Evolutionary conservation across 2,797 vertebrate species (phyloP).

Genomic region (Microctenopoma lineatum): DNA sequence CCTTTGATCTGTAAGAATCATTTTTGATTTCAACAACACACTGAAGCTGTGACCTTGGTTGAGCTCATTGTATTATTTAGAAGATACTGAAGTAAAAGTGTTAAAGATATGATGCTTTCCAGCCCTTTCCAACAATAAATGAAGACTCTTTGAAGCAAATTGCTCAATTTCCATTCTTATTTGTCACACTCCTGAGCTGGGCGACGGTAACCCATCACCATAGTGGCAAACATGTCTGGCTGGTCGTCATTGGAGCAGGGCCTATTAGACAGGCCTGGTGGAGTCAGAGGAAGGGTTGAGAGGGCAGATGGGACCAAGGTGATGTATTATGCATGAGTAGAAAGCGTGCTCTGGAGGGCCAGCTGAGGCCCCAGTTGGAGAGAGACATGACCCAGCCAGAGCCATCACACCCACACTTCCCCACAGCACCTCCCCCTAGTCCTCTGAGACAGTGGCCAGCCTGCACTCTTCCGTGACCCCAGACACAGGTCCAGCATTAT

Average conservation of each 20-base stretch:
- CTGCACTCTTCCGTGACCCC: constrained; percentile 59
- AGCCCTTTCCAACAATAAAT: constrained; percentile 33
- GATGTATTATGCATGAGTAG: constrained; percentile 77
- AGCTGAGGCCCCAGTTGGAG: constrained; percentile 70
- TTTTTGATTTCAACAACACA: constrained; percentile 30
- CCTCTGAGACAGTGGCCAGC: constrained; percentile 50
- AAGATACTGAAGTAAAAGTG: constrained; percentile 18
- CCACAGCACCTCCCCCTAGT: constrained; percentile 32
- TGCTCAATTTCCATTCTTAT: constrained; percentile 64
- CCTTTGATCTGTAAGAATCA: constrained; percentile 36
- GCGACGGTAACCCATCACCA: constrained; percentile 49
- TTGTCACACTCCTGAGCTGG: constrained; percentile 58
- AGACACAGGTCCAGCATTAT: constrained; percentile 47
- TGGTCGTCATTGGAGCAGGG: constrained; percentile 42
- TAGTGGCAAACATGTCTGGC: constrained; percentile 28
- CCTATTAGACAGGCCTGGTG: constrained; percentile 52
- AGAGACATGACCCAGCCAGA: constrained; percentile 69
- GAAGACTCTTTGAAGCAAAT: constrained; percentile 65
- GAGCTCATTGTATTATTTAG: constrained; percentile 22
- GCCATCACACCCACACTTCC: constrained; percentile 52
- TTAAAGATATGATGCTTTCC: constrained; percentile 6
- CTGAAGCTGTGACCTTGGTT: constrained; percentile 13
- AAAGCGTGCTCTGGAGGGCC: constrained; percentile 49
- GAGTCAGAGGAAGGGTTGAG: constrained; percentile 55
- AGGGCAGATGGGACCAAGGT: constrained; percentile 74